phyloP scores from a whole-genome alignment of 2,888 invertebrate genomes.

The Hipparchia semele region DNA sequence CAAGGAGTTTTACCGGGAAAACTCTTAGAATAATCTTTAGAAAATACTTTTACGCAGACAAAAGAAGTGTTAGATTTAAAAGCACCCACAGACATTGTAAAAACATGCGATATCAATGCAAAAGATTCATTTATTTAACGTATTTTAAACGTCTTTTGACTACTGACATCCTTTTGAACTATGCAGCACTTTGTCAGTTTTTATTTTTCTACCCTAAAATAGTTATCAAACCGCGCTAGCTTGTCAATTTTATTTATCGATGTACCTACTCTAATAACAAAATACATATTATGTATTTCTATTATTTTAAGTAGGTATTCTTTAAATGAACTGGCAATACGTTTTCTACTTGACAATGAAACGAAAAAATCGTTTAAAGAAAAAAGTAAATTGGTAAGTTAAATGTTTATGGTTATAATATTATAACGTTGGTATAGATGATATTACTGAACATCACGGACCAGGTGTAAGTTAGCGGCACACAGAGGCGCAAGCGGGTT shows the following conservation, averaged over 20 bases:
- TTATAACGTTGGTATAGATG: not conserved
- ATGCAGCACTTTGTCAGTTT: constrained; percentile 1
- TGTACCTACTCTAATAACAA: constrained; percentile 19
- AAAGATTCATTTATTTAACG: constrained; percentile 5
- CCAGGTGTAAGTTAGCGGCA: constrained; percentile 76
- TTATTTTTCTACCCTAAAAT: constrained; percentile 32
- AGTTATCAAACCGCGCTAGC: not conserved
- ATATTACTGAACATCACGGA: constrained; percentile 64
- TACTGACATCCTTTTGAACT: constrained; percentile 8
- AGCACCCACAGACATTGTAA: constrained; percentile 62
- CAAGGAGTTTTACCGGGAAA: constrained; percentile 46
- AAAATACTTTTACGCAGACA: constrained; percentile 64
- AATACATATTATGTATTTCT: constrained; percentile 40
- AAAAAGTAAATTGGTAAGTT: not conserved
- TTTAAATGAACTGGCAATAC: not conserved
- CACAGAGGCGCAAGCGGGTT: constrained; percentile 71
- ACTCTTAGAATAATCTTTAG: constrained; percentile 55
- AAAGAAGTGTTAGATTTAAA: constrained; percentile 65
- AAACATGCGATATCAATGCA: constrained; percentile 72
- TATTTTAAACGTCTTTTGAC: constrained; percentile 12
- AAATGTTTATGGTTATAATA: not conserved
- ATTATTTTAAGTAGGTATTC: not conserved
- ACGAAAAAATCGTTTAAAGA: not conserved
- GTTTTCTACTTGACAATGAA: not conserved
- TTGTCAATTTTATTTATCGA: not conserved